These are phyloP conservation scores for Condylostylus longicornis DNA, from an alignment of 1,140 invertebrate species.

Conservation along the genomic window DNA sequence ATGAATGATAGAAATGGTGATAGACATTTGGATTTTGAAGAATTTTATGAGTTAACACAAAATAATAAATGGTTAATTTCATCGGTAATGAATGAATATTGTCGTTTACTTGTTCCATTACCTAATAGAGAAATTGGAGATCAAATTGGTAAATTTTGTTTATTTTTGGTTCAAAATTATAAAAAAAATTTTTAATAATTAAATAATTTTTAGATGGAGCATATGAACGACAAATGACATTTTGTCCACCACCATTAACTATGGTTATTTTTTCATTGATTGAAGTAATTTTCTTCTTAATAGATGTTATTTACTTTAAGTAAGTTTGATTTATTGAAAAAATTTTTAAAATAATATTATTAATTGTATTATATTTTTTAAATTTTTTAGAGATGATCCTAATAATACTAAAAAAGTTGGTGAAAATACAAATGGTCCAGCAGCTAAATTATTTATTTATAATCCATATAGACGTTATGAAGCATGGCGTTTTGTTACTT, in stretches of 20 bases:
- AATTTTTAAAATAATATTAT: neutral
- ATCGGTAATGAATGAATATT: constrained; percentile 42
- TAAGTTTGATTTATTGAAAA: constrained; percentile 8
- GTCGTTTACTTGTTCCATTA: constrained; percentile 37
- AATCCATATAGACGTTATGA: constrained; percentile 75
- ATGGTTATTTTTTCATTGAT: constrained; percentile 64
- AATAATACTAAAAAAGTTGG: constrained; percentile 24
- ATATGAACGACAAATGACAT: constrained; percentile 75
- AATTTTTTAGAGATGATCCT: constrained; percentile 24
- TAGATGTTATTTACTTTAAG: constrained; percentile 41
- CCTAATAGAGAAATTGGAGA: constrained; percentile 34
- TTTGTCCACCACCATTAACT: constrained; percentile 69
- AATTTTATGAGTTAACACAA: constrained; percentile 66
- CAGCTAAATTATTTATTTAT: constrained; percentile 70
- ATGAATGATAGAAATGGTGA: constrained; percentile 56
- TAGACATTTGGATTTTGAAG: constrained; percentile 55
- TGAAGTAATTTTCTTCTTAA: constrained; percentile 53
- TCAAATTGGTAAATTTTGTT: constrained; percentile 26
- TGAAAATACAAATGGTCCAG: constrained; percentile 47
- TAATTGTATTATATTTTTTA: constrained; percentile 3
- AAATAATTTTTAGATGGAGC: constrained; percentile 44
- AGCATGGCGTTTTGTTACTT: constrained; percentile 83
- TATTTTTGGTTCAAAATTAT: neutral
- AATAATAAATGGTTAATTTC: constrained; percentile 41
- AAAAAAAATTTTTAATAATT: constrained; percentile 17